phyloP scores from a whole-genome alignment of 2,113 vertebrate species.

The Cyprinodon tularosa region DNA sequence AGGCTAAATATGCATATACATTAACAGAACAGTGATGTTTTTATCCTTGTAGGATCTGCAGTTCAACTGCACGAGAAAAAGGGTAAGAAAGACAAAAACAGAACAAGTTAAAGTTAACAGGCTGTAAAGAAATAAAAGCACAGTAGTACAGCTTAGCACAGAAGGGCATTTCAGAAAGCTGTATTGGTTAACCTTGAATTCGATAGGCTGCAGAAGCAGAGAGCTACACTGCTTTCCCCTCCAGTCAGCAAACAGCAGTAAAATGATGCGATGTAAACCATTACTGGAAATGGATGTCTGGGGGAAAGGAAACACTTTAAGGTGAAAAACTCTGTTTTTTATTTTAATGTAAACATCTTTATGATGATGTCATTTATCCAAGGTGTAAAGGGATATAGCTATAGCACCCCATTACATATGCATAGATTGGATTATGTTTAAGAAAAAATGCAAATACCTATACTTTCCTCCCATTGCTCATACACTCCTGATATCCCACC shows the following conservation, averaged over 20 bases:
- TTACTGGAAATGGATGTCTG: conserved; percentile 11
- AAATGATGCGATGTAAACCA: conserved; percentile 44
- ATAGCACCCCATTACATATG: conserved; percentile 27
- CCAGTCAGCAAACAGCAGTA: conserved; percentile 56
- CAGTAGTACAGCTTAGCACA: conserved; percentile 24
- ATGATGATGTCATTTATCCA: conserved; percentile 17
- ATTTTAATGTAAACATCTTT: conserved; percentile 18
- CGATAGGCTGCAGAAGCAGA: conserved; percentile 44
- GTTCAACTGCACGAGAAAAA: conserved; percentile 14
- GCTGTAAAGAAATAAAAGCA: conserved; percentile 55
- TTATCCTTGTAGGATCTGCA: conserved; percentile 10
- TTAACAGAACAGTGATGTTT: neutral
- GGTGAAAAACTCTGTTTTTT: conserved; percentile 4
- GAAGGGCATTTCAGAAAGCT: conserved; percentile 54
- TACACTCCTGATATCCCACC: conserved; percentile 26
- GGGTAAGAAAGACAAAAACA: conserved; percentile 37
- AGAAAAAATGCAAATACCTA: conserved; percentile 18
- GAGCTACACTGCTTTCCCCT: conserved; percentile 42
- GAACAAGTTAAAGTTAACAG: conserved; percentile 54
- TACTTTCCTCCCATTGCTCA: neutral
- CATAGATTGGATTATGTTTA: conserved; percentile 5
- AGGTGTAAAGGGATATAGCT: conserved; percentile 1
- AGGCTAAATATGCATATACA: neutral
- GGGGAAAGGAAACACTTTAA: conserved; percentile 25
- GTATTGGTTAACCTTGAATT: conserved; percentile 66